Conservation (phyloP, 2,113 vertebrate species). For the Acrocephalus arundinaceus region DNA sequence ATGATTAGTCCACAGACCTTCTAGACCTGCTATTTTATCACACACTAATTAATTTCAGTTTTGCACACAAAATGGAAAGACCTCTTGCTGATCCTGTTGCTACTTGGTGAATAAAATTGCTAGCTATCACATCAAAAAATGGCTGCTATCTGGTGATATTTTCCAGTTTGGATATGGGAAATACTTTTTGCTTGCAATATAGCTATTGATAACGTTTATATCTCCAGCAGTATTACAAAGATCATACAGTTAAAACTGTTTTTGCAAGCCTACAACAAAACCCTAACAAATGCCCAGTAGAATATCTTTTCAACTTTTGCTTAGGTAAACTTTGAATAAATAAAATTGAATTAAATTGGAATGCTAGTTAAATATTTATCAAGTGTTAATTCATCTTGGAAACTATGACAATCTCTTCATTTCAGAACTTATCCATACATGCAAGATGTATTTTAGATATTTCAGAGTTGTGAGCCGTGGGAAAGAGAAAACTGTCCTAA, state of each 20-base stretch:
- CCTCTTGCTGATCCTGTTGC: neutral
- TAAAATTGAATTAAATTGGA: neutral
- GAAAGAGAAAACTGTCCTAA: neutral
- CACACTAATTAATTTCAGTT: constrained; percentile 1
- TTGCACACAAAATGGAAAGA: neutral
- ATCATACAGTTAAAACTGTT: neutral
- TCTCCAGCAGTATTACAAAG: neutral
- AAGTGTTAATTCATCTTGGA: neutral
- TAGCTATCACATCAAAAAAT: neutral
- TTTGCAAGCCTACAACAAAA: neutral
- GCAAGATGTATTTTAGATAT: neutral
- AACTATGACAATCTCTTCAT: neutral
- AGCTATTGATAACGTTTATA: neutral
- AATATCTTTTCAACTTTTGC: neutral
- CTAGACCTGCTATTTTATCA: neutral
- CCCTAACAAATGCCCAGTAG: neutral
- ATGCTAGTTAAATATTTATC: neutral
- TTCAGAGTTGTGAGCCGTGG: neutral
- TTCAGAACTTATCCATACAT: neutral
- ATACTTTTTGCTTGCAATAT: neutral
- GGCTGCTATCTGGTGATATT: neutral
- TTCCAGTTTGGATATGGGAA: neutral
- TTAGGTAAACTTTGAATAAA: neutral
- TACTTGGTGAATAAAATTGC: neutral
- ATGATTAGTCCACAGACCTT: neutral